Evolutionary conservation across 1,140 invertebrate genomes (phyloP).

Genomic region (Trypoxylus dichotomus): DNA sequence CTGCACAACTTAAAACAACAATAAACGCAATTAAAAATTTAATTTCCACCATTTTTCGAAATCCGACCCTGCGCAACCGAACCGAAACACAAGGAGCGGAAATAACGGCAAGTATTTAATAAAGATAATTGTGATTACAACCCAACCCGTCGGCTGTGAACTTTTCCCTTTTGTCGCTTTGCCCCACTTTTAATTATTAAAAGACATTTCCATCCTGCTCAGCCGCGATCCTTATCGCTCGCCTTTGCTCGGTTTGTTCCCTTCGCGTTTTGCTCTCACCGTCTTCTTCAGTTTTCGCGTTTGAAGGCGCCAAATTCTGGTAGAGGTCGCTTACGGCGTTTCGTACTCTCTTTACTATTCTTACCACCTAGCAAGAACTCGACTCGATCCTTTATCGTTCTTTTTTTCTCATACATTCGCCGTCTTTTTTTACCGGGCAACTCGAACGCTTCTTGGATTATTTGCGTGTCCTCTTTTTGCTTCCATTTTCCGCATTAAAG

Average conservation of each 20-base stretch:
- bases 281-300: background rate
- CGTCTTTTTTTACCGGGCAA: background rate
- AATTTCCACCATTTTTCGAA: slow-evolving; percentile 15
- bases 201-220: slow-evolving; percentile 13
- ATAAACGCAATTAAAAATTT: slow-evolving; percentile 22
- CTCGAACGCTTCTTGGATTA: background rate
- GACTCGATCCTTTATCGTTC: background rate
- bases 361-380: background rate
- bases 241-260: background rate
- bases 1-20: background rate
- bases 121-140: slow-evolving; percentile 26
- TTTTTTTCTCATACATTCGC: background rate
- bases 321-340: background rate
- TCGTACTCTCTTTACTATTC: background rate
- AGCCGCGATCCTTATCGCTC: background rate
- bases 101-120: slow-evolving; percentile 25
- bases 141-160: slow-evolving; percentile 21
- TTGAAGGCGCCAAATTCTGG: background rate
- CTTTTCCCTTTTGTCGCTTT: slow-evolving; percentile 25
- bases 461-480: background rate
- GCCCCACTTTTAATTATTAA: slow-evolving; percentile 24
- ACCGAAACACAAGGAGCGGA: slow-evolving; percentile 15
- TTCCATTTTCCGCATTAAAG: slow-evolving; percentile 22
- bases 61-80: slow-evolving; percentile 14
- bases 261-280: too few relatives aligned